phyloP scores from a whole-genome alignment of 1,140 invertebrate genomes.

The Drosophila obscura region DNA sequence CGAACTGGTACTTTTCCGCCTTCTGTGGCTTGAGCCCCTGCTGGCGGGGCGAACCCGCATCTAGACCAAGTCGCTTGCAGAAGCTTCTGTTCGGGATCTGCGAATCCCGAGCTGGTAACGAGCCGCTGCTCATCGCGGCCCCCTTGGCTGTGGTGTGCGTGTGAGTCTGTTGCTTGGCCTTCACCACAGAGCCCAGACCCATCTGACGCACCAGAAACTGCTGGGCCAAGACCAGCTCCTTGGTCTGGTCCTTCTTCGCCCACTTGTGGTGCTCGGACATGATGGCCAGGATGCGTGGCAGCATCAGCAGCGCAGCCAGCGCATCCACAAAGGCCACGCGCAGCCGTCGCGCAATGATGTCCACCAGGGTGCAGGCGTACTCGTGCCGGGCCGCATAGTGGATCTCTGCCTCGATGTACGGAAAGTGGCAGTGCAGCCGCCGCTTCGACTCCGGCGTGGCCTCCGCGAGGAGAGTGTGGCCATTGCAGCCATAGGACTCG shows the following conservation, averaged over 20 bases:
- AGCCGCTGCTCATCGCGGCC: too few species aligned
- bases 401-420: conserved; percentile 63
- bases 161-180: conserved; percentile 4
- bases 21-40: too few species aligned
- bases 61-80: background rate
- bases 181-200: conserved; percentile 47
- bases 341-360: conserved; percentile 53
- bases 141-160: conserved; percentile 5
- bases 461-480: conserved; percentile 16
- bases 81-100: too few species aligned
- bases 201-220: conserved; percentile 51
- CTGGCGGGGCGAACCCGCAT: too few species aligned
- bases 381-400: conserved; percentile 48
- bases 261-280: conserved; percentile 40
- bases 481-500: conserved; percentile 59
- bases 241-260: conserved; percentile 1
- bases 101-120: too few species aligned
- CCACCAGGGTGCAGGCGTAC: conserved; percentile 57
- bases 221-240: conserved; percentile 27
- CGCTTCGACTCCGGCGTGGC: background rate
- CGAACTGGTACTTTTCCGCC: too few species aligned
- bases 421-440: conserved; percentile 49
- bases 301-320: conserved; percentile 40
- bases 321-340: conserved; percentile 59
- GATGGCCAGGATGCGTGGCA: conserved; percentile 38